Evolutionary conservation across 2,113 vertebrate genomes (phyloP).

Genomic region (Gnathonemus longibarbis): DNA sequence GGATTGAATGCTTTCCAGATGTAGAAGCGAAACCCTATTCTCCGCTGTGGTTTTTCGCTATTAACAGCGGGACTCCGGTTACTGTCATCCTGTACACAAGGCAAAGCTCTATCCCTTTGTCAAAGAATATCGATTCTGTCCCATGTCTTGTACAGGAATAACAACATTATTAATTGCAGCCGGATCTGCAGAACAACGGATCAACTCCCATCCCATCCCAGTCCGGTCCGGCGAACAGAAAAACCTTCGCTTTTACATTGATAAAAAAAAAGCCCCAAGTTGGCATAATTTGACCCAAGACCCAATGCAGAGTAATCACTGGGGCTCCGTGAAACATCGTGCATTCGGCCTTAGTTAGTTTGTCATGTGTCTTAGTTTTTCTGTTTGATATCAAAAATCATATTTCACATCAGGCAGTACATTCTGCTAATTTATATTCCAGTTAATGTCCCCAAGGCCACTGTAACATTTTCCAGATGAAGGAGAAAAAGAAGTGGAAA

Average conservation of each 20-base stretch:
- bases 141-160: slow-evolving; percentile 43
- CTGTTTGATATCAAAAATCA: slow-evolving; percentile 10
- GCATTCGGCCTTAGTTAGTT: not conserved
- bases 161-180: slow-evolving; percentile 45
- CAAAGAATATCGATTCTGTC: slow-evolving; percentile 35
- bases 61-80: slow-evolving; percentile 17
- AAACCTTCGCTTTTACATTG: not conserved
- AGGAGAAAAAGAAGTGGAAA: not conserved
- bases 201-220: slow-evolving; percentile 11
- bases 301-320: not conserved
- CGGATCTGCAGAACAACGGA: slow-evolving; percentile 29
- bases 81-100: slow-evolving; percentile 17
- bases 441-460: not conserved
- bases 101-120: slow-evolving; percentile 12
- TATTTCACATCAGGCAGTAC: slow-evolving; percentile 7
- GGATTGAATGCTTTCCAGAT: slow-evolving; percentile 21
- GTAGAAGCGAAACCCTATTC: slow-evolving; percentile 18
- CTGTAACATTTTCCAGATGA: slow-evolving; percentile 3
- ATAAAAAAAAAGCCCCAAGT: not conserved
- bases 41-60: slow-evolving; percentile 15
- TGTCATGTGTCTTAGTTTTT: not conserved
- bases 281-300: slow-evolving; percentile 12
- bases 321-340: not conserved
- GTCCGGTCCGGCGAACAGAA: not conserved
- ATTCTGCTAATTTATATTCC: not conserved